phyloP scores from a whole-genome alignment of 1,140 invertebrate genomes.

The Babylonia areolata region DNA sequence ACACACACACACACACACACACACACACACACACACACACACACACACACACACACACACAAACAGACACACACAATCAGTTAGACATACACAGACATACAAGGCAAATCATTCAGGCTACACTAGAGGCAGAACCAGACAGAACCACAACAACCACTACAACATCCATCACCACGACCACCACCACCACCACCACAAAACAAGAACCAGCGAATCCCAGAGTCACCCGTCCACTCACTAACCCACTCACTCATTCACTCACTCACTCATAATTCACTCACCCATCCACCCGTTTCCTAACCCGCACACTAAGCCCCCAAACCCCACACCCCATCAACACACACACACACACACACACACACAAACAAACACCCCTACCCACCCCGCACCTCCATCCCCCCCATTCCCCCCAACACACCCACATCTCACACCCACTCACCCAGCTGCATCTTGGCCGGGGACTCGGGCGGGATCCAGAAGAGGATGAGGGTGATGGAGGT shows the following conservation, averaged over 20 bases:
- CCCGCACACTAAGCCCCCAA: too few species aligned
- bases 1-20: conserved; percentile 11
- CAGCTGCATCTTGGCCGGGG: conserved; percentile 75
- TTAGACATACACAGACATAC: background rate
- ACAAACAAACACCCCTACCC: background rate
- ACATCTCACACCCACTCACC: conserved; percentile 53
- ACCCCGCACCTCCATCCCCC: background rate
- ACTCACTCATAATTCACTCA: background rate
- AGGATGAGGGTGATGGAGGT: conserved; percentile 74
- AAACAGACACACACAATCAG: background rate
- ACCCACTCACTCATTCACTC: background rate
- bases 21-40: background rate
- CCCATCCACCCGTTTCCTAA: background rate
- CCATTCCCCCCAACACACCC: background rate
- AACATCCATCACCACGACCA: background rate
- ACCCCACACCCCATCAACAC: background rate
- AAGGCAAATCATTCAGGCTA: background rate
- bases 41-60: background rate
- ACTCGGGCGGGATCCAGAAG: conserved; percentile 76
- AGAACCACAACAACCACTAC: background rate
- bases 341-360: conserved; percentile 10
- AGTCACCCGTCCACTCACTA: background rate
- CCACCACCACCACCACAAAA: background rate
- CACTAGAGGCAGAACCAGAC: background rate
- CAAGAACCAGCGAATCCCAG: too few species aligned